These are phyloP conservation scores for Polymixis lichenea DNA, from an alignment of 2,888 invertebrate species.

Conservation along the genomic window DNA sequence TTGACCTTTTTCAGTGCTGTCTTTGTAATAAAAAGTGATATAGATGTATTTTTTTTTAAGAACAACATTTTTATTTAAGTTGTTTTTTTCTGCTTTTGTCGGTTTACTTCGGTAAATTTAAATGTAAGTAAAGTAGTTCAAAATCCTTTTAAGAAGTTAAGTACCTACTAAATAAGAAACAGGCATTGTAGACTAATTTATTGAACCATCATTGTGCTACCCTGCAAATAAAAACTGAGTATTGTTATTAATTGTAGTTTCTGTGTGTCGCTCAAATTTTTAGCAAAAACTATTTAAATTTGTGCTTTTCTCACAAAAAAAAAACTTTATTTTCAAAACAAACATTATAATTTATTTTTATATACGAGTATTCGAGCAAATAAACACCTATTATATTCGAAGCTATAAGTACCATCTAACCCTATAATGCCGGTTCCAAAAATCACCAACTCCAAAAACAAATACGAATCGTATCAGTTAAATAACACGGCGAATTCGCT, in stretches of 20 bases:
- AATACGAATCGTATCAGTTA: constrained; percentile 42
- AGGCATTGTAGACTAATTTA: background rate
- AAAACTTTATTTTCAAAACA: too few relatives aligned
- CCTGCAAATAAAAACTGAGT: background rate
- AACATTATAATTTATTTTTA: too few relatives aligned
- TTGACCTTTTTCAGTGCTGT: background rate
- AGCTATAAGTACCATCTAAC: background rate
- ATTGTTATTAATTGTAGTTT: background rate
- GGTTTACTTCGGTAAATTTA: background rate
- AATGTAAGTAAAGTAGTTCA: background rate
- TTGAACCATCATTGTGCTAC: background rate
- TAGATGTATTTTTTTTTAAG: too few relatives aligned
- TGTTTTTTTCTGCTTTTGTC: accelerated
- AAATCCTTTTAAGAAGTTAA: background rate
- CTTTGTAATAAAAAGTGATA: background rate
- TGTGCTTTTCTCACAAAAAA: background rate
- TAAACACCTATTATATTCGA: background rate
- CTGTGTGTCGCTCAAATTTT: background rate
- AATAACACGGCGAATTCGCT: constrained; percentile 55
- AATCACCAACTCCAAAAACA: constrained; percentile 45
- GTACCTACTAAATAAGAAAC: too few relatives aligned
- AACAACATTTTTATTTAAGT: background rate
- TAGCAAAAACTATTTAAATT: too few relatives aligned
- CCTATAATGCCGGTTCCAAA: constrained; percentile 15
- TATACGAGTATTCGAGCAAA: too few relatives aligned